These are phyloP conservation scores for Eptatretus atami DNA, from an alignment of 2,797 vertebrate genomes.

Conservation along the genomic window DNA sequence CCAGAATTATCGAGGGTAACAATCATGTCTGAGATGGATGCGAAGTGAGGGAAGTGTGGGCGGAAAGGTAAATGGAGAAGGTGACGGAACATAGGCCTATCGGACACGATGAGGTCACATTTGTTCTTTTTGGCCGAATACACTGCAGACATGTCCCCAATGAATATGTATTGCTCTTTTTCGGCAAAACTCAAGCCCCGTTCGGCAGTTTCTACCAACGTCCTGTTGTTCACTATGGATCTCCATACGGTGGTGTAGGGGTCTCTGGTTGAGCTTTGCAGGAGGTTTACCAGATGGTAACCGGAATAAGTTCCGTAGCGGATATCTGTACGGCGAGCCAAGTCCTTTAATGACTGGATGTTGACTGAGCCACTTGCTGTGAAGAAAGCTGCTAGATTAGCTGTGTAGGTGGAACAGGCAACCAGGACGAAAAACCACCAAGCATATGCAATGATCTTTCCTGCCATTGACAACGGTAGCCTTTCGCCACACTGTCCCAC, in stretches of 20 bases:
- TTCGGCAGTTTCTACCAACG: neutral
- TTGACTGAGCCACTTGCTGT: neutral
- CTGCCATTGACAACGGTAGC: constrained; percentile 1
- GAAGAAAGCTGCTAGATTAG: neutral
- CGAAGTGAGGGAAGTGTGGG: neutral
- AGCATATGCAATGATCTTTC: constrained; percentile 2
- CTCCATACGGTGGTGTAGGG: constrained; percentile 1
- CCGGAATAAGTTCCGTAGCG: constrained; percentile 2
- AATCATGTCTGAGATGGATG: neutral
- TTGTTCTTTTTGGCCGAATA: constrained; percentile 1
- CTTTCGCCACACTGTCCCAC: neutral
- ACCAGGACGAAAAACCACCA: constrained; percentile 5
- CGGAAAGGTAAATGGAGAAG: constrained; percentile 1
- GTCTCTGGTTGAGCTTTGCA: neutral
- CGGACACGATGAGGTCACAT: constrained; percentile 3
- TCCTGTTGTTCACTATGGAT: constrained; percentile 1
- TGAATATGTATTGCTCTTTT: neutral
- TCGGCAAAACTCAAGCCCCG: neutral
- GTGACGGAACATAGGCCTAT: constrained; percentile 1
- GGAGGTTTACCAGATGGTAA: neutral
- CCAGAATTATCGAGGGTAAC: neutral
- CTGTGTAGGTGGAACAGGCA: constrained; percentile 1
- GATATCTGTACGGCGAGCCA: neutral
- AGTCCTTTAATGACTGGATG: constrained; percentile 1
- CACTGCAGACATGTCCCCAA: constrained; percentile 1